These are phyloP conservation scores for Lerista edwardsae DNA, from an alignment of 2,797 vertebrate species.

Conservation along the genomic window DNA sequence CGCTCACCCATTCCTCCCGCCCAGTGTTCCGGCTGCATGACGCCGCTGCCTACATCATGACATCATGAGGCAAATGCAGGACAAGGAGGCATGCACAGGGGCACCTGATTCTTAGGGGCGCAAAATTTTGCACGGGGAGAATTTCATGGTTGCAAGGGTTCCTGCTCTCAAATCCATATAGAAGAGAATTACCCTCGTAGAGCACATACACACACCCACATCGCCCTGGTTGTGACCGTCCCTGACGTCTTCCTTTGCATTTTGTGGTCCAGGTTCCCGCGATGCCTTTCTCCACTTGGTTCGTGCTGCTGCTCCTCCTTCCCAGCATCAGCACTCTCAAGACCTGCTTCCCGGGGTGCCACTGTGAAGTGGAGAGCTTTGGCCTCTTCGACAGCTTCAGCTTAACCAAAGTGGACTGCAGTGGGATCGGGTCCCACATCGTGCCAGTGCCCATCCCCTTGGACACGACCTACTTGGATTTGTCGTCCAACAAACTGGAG, in stretches of 20 bases:
- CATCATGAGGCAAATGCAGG: too few species aligned
- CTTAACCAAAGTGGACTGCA: constrained; percentile 93
- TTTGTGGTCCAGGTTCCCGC: constrained; percentile 65
- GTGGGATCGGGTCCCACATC: constrained; percentile 83
- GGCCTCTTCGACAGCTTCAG: constrained; percentile 98
- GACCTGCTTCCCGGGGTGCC: constrained; percentile 90
- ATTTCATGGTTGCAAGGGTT: neutral
- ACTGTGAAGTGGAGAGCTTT: constrained; percentile 93
- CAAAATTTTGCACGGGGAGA: too few species aligned
- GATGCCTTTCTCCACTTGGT: constrained; percentile 81
- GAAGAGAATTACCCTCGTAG: too few species aligned
- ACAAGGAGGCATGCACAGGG: too few species aligned
- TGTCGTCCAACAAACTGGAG: constrained; percentile 89
- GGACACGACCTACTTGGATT: constrained; percentile 92
- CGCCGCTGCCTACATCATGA: too few species aligned
- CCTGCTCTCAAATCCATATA: neutral
- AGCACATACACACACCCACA: too few species aligned
- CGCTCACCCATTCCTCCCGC: too few species aligned
- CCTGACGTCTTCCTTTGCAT: constrained; percentile 11
- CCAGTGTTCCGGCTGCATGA: too few species aligned
- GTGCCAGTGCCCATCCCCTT: constrained; percentile 91
- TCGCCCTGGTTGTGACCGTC: neutral
- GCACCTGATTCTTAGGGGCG: too few species aligned
- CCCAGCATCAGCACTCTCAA: constrained; percentile 71
- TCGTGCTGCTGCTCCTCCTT: constrained; percentile 76